Conservation (phyloP, 2,888 invertebrate genomes). For the Tiphia femorata region DNA sequence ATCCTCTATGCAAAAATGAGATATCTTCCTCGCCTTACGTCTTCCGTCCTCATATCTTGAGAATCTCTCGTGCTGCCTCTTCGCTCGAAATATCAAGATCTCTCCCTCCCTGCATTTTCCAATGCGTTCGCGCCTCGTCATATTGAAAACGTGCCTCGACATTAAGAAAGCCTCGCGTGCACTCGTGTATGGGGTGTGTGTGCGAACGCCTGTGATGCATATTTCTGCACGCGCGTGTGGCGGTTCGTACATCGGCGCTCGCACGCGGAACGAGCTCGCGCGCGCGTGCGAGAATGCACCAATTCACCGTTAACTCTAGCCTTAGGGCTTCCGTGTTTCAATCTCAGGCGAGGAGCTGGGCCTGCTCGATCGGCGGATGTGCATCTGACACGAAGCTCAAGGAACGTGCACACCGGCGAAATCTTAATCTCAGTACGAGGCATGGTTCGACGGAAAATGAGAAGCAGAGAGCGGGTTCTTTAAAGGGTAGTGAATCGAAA, state of each 20-base stretch:
- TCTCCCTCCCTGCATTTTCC: conserved; percentile 16
- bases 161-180: conserved; percentile 25
- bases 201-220: too few relatives aligned
- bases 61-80: too few relatives aligned
- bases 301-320: conserved; percentile 60
- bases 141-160: conserved; percentile 32
- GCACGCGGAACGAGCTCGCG: too few relatives aligned
- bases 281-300: conserved; percentile 45
- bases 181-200: background rate
- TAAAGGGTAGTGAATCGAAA: conserved; percentile 9
- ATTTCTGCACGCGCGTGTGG: too few relatives aligned
- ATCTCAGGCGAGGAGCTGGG: conserved; percentile 35
- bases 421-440: too few relatives aligned
- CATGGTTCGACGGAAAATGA: conserved; percentile 16
- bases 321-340: conserved; percentile 62
- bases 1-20: too few relatives aligned
- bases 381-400: conserved; percentile 43
- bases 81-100: too few relatives aligned
- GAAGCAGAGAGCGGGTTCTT: too few relatives aligned
- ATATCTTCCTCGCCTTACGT: too few relatives aligned
- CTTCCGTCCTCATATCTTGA: too few relatives aligned
- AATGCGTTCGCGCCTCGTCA: conserved; percentile 28
- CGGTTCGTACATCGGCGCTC: too few relatives aligned
- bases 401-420: conserved; percentile 22
- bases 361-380: conserved; percentile 38